Evolutionary conservation across 2,797 vertebrate species (phyloP), one percentile per base, ranked within the genome.

Genomic region (Arctocebus calabarensis): DNA sequence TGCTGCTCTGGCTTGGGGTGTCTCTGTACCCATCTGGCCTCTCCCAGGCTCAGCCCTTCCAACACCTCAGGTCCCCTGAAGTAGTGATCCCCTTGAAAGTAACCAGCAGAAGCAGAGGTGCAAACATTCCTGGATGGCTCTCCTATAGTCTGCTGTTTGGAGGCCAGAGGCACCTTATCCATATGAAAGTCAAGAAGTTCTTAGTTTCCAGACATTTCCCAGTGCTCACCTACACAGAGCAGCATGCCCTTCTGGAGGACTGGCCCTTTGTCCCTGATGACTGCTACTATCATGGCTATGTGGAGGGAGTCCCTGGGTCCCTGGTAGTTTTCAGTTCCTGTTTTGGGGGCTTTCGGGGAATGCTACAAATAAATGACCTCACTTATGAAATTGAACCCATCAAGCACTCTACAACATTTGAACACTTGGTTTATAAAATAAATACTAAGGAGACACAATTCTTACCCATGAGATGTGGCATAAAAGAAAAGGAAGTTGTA

Each of bases 401-500:
- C 17, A 66, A 23, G 20, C 19, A 92, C 0, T 98, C 98, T 20
- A 92, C 78, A 0, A 89, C 94, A 59, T 98, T 98, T 64, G 97
- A 96, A 86, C 98, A 98, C 43, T 0, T 98, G 48, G 52, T 98
- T 20, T 98, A 97, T 91, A 96, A n/a, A 55, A 40, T 98, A 97
- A 96, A 98, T 29, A 79, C 52, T 70, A 32, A 68, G 32, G n/a
- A 40, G 0, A 34, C 20, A 9, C 34, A 27, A 32, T 87, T 88
- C 0, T 0, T 5, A 48, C 43, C 27, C 23, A 66, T 85, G 57
- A 68, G 74, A 32, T 98, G 98, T 3, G 98, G 94, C 13, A 90
- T 98, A 82, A 97, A 93, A 29, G 79, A 85, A 0, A 90, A 96
- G 68, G 90, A 97, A 86, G 73, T 90, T 85, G 55, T 32, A 87